These are phyloP conservation scores for Pachyuromys duprasi DNA, from an alignment of 2,797 vertebrate genomes.

Conservation along the genomic window DNA sequence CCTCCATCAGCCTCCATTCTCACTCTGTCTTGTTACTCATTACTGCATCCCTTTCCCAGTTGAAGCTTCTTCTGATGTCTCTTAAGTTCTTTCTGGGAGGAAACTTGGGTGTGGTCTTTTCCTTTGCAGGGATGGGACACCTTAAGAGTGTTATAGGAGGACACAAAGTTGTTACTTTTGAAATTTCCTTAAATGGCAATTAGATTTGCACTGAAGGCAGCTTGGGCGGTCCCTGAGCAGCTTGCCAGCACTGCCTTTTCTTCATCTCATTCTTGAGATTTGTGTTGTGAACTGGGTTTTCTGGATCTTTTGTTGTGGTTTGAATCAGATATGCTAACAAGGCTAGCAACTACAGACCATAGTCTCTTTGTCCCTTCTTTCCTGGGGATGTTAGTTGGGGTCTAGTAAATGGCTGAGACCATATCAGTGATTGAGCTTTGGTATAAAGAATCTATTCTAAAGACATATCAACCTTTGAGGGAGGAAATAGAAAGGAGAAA, in stretches of 20 bases:
- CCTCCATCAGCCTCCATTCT: not conserved
- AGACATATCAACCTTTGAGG: not conserved
- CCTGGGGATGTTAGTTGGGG: not conserved
- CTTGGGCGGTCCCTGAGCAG: not conserved
- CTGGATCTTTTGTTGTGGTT: not conserved
- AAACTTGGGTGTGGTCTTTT: not conserved
- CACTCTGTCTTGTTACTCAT: no score
- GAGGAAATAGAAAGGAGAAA: not conserved
- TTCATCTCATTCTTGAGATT: not conserved
- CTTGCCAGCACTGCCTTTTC: not conserved
- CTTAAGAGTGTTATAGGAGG: not conserved
- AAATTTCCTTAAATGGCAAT: not conserved
- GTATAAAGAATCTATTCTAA: not conserved
- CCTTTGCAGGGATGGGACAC: not conserved
- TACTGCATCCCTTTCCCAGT: not conserved
- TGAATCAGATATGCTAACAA: not conserved
- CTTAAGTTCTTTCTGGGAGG: not conserved
- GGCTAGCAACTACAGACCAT: not conserved
- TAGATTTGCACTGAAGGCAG: not conserved
- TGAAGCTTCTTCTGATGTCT: not conserved
- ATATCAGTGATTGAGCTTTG: not conserved
- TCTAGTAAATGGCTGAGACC: not conserved
- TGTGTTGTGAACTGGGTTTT: not conserved
- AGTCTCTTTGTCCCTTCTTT: not conserved
- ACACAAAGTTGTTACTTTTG: not conserved